Percentiles rank a stretch among this genome's conserved stretches.
Evolutionary conservation across 2,888 invertebrate genomes (phyloP).

Genomic region (Monochamus alternatus): DNA sequence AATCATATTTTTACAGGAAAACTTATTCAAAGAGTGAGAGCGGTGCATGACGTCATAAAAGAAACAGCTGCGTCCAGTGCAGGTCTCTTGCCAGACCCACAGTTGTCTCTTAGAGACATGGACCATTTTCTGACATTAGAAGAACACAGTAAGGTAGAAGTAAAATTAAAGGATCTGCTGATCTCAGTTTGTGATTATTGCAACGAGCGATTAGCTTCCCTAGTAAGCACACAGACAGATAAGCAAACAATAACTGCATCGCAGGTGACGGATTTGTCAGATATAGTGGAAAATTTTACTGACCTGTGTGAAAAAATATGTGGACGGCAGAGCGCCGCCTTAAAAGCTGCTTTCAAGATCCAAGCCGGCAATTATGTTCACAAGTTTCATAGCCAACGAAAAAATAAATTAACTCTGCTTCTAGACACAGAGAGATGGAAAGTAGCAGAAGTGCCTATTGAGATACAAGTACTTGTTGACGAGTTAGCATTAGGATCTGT

Average conservation of each 20-base stretch:
- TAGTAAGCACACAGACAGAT: slow-evolving; percentile 85
- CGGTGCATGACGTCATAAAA: slow-evolving; percentile 83
- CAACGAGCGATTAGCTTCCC: slow-evolving; percentile 92
- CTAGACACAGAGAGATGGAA: slow-evolving; percentile 96
- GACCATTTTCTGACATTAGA: slow-evolving; percentile 81
- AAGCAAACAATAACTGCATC: slow-evolving; percentile 82
- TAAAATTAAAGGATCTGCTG: slow-evolving; percentile 84
- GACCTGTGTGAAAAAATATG: slow-evolving; percentile 82
- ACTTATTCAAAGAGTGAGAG: slow-evolving; percentile 82
- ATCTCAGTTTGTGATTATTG: slow-evolving; percentile 91
- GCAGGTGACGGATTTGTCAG: slow-evolving; percentile 85
- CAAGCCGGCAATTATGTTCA: slow-evolving; percentile 94
- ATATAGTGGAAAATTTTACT: slow-evolving; percentile 86
- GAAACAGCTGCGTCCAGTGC: slow-evolving; percentile 82
- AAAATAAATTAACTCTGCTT: slow-evolving; percentile 86
- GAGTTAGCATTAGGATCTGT: slow-evolving; percentile 74
- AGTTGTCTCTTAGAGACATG: slow-evolving; percentile 68
- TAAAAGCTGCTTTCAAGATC: slow-evolving; percentile 87
- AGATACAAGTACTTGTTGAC: slow-evolving; percentile 88
- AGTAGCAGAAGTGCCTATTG: slow-evolving; percentile 90
- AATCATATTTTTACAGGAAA: slow-evolving; percentile 64
- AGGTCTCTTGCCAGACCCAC: slow-evolving; percentile 67
- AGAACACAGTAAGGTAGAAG: slow-evolving; percentile 80
- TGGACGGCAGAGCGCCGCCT: slow-evolving; percentile 83
- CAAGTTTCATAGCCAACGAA: slow-evolving; percentile 91